Percentiles rank a stretch among this genome's conserved stretches.
phyloP scores from a whole-genome alignment of 1,140 invertebrate genomes.

The Polypedilum pembai region DNA sequence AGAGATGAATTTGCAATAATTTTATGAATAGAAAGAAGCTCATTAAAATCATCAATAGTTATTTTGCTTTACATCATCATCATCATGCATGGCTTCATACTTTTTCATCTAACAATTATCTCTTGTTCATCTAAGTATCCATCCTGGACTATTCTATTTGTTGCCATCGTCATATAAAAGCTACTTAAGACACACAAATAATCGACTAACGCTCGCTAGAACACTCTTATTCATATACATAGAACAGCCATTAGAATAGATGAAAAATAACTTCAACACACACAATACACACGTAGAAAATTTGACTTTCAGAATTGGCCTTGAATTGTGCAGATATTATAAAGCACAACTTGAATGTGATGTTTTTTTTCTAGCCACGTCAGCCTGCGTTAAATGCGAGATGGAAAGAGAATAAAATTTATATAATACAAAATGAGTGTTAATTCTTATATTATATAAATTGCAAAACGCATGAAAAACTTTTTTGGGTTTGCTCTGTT shows the following conservation, averaged over 20 bases:
- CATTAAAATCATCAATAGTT: too few relatives aligned
- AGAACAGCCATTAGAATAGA: neutral
- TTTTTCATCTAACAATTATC: neutral
- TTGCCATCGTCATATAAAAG: neutral
- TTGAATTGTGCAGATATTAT: conserved; percentile 18
- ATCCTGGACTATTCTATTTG: conserved; percentile 1
- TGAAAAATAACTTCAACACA: neutral
- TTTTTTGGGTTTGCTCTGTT: neutral
- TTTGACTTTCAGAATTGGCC: neutral
- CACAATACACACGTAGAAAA: neutral
- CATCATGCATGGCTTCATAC: too few relatives aligned
- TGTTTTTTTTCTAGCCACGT: neutral
- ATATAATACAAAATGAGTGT: neutral
- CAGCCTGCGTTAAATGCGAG: neutral
- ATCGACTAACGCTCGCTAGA: neutral
- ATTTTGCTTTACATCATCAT: too few relatives aligned
- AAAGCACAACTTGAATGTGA: neutral
- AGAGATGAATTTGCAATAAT: too few relatives aligned
- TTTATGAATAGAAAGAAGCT: too few relatives aligned
- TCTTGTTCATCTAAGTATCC: neutral
- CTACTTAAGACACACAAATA: neutral
- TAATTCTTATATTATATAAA: conserved; percentile 9
- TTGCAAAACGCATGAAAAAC: conserved; percentile 17
- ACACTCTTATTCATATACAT: neutral
- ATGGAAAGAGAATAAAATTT: neutral